These are phyloP conservation scores for Rhinatrema bivittatum DNA, from an alignment of 2,797 vertebrate species.

Conservation along the genomic window DNA sequence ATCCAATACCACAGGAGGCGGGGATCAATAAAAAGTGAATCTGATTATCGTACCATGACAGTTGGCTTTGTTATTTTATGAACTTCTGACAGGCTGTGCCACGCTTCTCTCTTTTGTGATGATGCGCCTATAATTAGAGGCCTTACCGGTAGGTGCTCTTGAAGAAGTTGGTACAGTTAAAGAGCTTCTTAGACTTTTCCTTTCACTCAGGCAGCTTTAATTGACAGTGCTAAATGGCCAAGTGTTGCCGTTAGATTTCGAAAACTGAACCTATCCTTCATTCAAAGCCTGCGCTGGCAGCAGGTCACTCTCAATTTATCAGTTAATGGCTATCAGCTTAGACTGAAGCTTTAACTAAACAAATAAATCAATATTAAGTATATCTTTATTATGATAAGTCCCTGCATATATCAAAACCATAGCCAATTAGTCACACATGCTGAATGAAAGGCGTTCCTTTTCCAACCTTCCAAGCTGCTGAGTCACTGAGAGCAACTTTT, in stretches of 20 bases:
- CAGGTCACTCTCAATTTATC: conserved; percentile 42
- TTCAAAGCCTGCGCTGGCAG: conserved; percentile 43
- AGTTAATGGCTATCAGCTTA: conserved; percentile 41
- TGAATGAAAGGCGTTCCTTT: conserved; percentile 39
- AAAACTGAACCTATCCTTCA: conserved; percentile 38
- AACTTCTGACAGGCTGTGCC: conserved; percentile 14
- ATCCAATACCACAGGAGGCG: conserved; percentile 19
- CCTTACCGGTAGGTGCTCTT: not conserved
- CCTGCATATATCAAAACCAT: conserved; percentile 44
- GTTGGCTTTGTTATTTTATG: conserved; percentile 23
- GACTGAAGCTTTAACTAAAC: conserved; percentile 48
- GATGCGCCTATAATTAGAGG: not conserved
- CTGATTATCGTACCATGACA: conserved; percentile 23
- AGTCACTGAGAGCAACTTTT: conserved; percentile 36
- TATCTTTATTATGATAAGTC: conserved; percentile 48
- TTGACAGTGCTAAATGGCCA: conserved; percentile 39
- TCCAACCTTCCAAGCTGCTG: conserved; percentile 31
- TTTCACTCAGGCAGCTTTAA: conserved; percentile 33
- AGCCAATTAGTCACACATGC: conserved; percentile 34
- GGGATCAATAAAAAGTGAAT: conserved; percentile 21
- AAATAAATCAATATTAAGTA: too few species aligned
- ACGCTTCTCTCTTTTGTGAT: not conserved
- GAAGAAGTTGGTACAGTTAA: conserved; percentile 32
- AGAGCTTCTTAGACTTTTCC: conserved; percentile 29
- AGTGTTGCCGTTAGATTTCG: conserved; percentile 34